phyloP scores from a whole-genome alignment of 2,888 invertebrate genomes.

The Sinotaia quadrata region DNA sequence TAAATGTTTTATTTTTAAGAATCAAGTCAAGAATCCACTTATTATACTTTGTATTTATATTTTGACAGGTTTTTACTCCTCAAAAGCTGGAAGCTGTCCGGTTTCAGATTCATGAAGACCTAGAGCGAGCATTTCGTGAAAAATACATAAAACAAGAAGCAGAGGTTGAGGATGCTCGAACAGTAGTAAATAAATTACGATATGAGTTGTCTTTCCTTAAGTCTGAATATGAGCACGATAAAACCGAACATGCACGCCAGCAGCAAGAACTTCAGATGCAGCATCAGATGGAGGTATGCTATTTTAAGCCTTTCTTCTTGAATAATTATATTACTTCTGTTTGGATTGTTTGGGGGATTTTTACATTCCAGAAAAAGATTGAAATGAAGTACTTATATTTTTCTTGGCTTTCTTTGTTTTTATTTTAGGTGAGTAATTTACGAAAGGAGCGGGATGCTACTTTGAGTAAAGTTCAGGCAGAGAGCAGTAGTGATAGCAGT shows the following conservation, averaged over 20 bases:
- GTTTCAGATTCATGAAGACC: constrained; percentile 63
- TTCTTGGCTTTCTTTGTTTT: background rate
- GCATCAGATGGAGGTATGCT: constrained; percentile 69
- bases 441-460: constrained; percentile 67
- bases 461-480: constrained; percentile 58
- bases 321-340: too few species aligned
- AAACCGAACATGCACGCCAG: constrained; percentile 58
- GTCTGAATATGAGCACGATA: constrained; percentile 70
- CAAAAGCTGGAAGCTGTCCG: constrained; percentile 65
- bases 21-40: too few species aligned
- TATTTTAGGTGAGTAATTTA: constrained; percentile 63
- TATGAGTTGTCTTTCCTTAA: constrained; percentile 70
- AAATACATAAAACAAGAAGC: constrained; percentile 60
- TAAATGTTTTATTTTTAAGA: too few species aligned
- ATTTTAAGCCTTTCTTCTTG: too few species aligned
- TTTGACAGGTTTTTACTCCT: constrained; percentile 59
- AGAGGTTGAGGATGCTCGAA: constrained; percentile 64
- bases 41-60: background rate
- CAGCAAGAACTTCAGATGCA: constrained; percentile 66
- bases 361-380: too few species aligned
- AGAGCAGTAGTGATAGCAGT: constrained; percentile 61
- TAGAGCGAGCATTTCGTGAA: constrained; percentile 64
- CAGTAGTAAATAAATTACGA: constrained; percentile 64
- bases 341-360: too few species aligned
- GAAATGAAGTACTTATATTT: too few species aligned